These are phyloP conservation scores for Athalia rosae DNA, from an alignment of 2,888 invertebrate genomes.

Conservation along the genomic window DNA sequence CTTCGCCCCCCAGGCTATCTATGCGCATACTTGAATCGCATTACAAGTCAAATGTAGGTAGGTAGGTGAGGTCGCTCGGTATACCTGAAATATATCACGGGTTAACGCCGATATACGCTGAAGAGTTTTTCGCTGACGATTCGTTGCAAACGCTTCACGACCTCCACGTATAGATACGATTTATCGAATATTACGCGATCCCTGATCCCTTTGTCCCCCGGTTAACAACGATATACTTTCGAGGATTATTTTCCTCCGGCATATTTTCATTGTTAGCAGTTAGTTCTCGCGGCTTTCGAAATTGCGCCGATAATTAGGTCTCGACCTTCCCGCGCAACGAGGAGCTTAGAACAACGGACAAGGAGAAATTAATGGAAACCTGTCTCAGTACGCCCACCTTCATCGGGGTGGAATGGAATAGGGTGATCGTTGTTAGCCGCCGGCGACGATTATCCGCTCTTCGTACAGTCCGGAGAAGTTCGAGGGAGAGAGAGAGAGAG, in stretches of 20 bases:
- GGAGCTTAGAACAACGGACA: neutral
- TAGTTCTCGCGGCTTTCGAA: neutral
- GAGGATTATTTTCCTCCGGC: neutral
- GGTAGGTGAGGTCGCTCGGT: neutral
- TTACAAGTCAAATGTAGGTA: conserved; percentile 23
- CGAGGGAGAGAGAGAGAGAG: neutral
- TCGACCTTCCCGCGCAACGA: neutral
- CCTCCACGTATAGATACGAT: neutral
- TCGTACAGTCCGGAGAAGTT: conserved; percentile 60
- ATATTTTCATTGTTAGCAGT: neutral
- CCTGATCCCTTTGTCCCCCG: neutral
- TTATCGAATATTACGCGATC: neutral
- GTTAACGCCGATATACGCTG: neutral
- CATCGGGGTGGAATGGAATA: conserved; percentile 11
- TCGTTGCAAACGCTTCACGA: neutral
- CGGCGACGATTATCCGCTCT: conserved; percentile 62
- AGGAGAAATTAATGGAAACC: conserved; percentile 2
- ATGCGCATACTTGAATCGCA: conserved; percentile 38
- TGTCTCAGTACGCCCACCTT: conserved; percentile 24
- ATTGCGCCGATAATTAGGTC: neutral
- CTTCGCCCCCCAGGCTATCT: conserved; percentile 6
- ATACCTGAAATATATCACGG: conserved; percentile 27
- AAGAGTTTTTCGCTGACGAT: conserved; percentile 6
- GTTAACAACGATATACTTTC: neutral
- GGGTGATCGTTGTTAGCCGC: conserved; percentile 16